These are phyloP conservation scores for Nesogale talazaci DNA, from an alignment of 2,113 vertebrate genomes.

Conservation along the genomic window DNA sequence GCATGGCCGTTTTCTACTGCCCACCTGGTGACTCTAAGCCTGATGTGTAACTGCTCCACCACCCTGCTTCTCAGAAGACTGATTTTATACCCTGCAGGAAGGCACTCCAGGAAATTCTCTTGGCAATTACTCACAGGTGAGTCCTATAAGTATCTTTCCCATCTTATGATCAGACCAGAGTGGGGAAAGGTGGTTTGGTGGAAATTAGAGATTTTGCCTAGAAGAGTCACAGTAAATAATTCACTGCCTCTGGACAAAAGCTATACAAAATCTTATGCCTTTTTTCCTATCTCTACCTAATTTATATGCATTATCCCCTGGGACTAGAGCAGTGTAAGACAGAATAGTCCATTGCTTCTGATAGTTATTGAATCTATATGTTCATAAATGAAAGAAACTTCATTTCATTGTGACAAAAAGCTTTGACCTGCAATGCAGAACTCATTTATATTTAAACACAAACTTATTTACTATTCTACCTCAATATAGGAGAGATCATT, in stretches of 20 bases:
- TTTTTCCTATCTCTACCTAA: background rate
- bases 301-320: background rate
- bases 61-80: too few species aligned
- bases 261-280: background rate
- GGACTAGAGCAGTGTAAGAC: background rate
- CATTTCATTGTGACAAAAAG: background rate
- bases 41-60: too few species aligned
- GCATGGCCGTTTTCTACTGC: too few species aligned
- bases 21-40: too few species aligned
- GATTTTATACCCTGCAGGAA: too few species aligned
- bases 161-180: too few species aligned
- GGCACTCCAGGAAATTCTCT: too few species aligned
- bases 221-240: too few species aligned
- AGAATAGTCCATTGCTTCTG: background rate
- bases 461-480: background rate
- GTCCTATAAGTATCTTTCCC: too few species aligned
- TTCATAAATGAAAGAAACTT: conserved; percentile 4
- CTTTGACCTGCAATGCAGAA: background rate
- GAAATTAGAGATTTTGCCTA: too few species aligned
- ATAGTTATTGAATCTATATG: background rate
- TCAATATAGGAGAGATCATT: conserved; percentile 3
- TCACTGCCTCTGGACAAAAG: background rate
- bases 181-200: too few species aligned
- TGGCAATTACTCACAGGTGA: too few species aligned
- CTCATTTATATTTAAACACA: background rate